Evolutionary conservation across 1,140 invertebrate species (phyloP), one percentile per base, ranked within the genome.

Genomic region (Apis laboriosa): DNA sequence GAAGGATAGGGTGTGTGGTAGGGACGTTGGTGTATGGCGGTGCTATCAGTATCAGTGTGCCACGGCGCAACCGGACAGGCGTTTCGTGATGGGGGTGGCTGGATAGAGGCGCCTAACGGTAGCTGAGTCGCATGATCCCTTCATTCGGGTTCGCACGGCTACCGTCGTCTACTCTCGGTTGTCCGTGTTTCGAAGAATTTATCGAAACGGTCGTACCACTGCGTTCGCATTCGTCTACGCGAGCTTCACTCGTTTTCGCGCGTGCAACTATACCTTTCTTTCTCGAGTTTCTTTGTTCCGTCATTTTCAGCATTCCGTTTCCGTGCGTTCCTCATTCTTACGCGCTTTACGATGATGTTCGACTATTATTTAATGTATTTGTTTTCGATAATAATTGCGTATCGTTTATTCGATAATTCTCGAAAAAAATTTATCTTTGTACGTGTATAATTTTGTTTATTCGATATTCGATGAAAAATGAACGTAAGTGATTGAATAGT

Each of bases 91-190:
- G 73, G 73, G 66, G 73, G 80, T 77, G 80, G 70, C 51, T 77
- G 72, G 80, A 72, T 87, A 58, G 81, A 68, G 75, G 75, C 70
- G 75, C 80, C 74, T 78, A 75, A 77, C 77, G 73, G 77, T 43
- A 83, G 81, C 81, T 83, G 81, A 83, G 81, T 83, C 82, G 64
- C 63, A 79, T 74, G 85, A 68, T 77, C 77, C 77, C 70, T 84
- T 87, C 85, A 81, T 78, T 88, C 86, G 86, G 86, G 86, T 28
- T 79, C 66, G 86, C 74, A 81, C 86, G 86, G 83, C 83, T 68
- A 78, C 43, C 78, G 75, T 74, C 86, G 86, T 72, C 86, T 79
- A 49, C 51, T 71, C 77, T 87, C 85, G 86, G 86, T 63, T 74
- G 63, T 78, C 53, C 80, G 80, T 56, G 80, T 77, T 77, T 55